Base-by-base conservation (phyloP, 2,797 vertebrate genomes). In the Coccyzus lansbergi region DNA sequence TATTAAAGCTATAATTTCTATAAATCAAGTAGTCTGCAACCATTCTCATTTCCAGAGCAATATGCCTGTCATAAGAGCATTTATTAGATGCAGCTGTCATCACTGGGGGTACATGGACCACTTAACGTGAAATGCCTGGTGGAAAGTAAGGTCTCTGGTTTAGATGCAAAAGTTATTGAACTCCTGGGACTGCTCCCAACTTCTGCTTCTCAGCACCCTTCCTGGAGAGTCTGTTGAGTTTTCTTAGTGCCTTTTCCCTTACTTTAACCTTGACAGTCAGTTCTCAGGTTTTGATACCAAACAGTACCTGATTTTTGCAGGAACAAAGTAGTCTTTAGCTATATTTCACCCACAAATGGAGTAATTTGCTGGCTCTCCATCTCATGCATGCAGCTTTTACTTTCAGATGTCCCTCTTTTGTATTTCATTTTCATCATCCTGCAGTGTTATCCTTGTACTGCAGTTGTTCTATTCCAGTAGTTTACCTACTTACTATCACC, bases 1-100 rank as follows among this genome's bases (percentile, higher is more conserved):
- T 93, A 85, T 87, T 89, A 94, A 91, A 95, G 34, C 15, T 68
- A 8, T 77, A 80, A 89, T 91, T 95, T 92, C 88, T 83, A 80
- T 87, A 95, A 91, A 93, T 89, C 93, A 76, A 90, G 15, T 34
- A 70, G 40, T 49, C 87, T 85, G 72, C 53, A 83, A 40, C 40
- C 36, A 67, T 67, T 67, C 68, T 53, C 2, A 12, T 92, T 94
- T 91, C 93, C 88, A 91, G 56, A 33, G 75, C n/a, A 58, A 94
- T 58, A 63, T 1, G 5, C 5, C 56, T 87, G 59, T 84, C 88
- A 33, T 4, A 59, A 51, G 75, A 51, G 38, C 2, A 17, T 82
- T 84, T 60, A 79, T 48, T 72, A 82, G 63, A 51, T 53, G 33
- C 33, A 87, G 49, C 60, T 83, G 21, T 34, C 72, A 22, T 5